Conservation (phyloP, 1,140 invertebrate genomes). For the Drosophila mojavensis region DNA sequence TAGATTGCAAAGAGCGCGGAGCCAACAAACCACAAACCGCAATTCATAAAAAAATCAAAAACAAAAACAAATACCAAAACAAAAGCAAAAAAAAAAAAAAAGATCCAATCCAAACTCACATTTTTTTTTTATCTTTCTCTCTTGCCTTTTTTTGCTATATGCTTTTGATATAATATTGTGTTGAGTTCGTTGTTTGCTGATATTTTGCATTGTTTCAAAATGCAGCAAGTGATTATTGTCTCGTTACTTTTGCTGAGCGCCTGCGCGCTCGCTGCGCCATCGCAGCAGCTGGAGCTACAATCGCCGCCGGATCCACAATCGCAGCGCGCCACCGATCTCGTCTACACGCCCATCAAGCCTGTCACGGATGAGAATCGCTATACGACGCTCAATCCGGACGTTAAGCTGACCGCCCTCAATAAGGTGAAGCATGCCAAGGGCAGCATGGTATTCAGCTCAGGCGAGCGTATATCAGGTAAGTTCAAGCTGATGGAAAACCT, state of each 20-base stretch:
- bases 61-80: too few species aligned
- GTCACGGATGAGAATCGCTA: constrained; percentile 65
- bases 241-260: constrained; percentile 13
- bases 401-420: constrained; percentile 35
- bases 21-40: background rate
- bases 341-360: constrained; percentile 58
- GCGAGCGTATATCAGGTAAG: constrained; percentile 66
- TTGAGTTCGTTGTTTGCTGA: constrained; percentile 5
- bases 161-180: background rate
- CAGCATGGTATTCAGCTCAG: constrained; percentile 64
- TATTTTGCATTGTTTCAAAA: constrained; percentile 7
- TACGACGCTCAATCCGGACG: constrained; percentile 42
- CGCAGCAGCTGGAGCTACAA: background rate
- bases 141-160: background rate
- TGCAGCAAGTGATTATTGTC: constrained; percentile 29
- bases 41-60: background rate
- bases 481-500: background rate
- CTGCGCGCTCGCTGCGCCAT: constrained; percentile 9
- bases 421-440: constrained; percentile 75
- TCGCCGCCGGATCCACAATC: background rate
- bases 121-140: background rate
- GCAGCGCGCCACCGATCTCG: constrained; percentile 55
- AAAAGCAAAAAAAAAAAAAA: background rate
- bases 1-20: constrained; percentile 43
- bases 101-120: background rate